Evolutionary conservation across 2,113 vertebrate genomes (phyloP), one percentile per base, ranked within the genome.

Genomic region (Seriola aureovittata): DNA sequence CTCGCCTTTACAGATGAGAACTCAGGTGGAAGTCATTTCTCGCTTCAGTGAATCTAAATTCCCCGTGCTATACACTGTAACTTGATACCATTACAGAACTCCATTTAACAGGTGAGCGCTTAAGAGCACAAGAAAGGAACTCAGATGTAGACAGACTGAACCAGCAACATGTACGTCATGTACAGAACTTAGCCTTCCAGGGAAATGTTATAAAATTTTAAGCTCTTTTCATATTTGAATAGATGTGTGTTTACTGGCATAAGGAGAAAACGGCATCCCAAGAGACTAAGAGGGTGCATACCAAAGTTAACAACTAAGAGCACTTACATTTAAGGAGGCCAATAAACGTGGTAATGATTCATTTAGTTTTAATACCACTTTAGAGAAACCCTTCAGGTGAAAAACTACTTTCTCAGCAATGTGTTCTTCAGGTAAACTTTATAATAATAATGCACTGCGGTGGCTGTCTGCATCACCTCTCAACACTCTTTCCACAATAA

Each of bases 21-120:
- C 66, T 74, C 44, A 66, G 65, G 63, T 9, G 3, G 57, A 83
- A 89, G 80, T 87, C 25, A 85, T 89, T 89, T 90, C 81, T 81
- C 40, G 64, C 91, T 85, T 84, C 50, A 46, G 38, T 87, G 88
- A 72, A 16, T 79, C 66, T 74, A 48, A 89, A 89, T 71, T 66
- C 77, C 25, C 46, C 21, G 32, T 29, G 65, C 65, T 44, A 25
- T 59, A 29, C 8, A 2, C 36, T 38, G 92, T 46, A 84, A 91
- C 68, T 70, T 79, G 77, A 92, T 84, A 82, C 62, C 32, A 74
- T 70, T 59, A 72, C 32, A 76, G 59, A 54, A 55, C 58, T 87
- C 63, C 67, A 62, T 82, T 88, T 79, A 78, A 75, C 71, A 81
- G 69, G 62, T 57, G 77, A 82, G 17, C 32, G 73, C 58, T 77